phyloP scores from a whole-genome alignment of 2,797 vertebrate species.

The Lindbergichthys nudifrons region DNA sequence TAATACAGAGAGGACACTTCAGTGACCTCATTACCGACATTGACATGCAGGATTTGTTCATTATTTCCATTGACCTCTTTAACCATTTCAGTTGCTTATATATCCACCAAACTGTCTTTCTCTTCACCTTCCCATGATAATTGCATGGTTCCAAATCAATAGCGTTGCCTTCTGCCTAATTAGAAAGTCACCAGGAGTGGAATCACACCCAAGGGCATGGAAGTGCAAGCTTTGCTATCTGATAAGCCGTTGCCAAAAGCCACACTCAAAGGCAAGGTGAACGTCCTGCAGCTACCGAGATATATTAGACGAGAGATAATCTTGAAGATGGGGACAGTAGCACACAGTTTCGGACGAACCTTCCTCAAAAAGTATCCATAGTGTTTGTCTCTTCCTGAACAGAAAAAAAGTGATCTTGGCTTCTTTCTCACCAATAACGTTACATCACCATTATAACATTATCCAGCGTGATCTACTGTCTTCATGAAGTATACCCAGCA shows the following conservation, averaged over 20 bases:
- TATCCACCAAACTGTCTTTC: slow-evolving; percentile 2
- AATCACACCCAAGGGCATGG: slow-evolving; percentile 34
- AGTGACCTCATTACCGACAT: slow-evolving; percentile 21
- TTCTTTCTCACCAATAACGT: neutral
- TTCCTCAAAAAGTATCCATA: neutral
- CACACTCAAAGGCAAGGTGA: neutral
- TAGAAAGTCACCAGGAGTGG: slow-evolving; percentile 26
- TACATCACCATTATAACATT: neutral
- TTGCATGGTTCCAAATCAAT: slow-evolving; percentile 42
- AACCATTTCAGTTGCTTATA: slow-evolving; percentile 16
- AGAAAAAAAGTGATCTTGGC: too few species aligned
- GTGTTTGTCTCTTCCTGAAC: neutral
- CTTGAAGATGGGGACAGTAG: neutral
- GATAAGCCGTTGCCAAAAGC: slow-evolving; percentile 26
- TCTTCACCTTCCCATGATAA: slow-evolving; percentile 17
- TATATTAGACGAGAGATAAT: neutral
- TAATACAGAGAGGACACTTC: slow-evolving; percentile 10
- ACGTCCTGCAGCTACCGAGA: neutral
- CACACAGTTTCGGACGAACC: neutral
- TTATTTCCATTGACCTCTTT: slow-evolving; percentile 12
- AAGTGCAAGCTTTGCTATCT: neutral
- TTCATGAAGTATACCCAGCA: slow-evolving; percentile 2
- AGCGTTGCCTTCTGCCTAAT: slow-evolving; percentile 39
- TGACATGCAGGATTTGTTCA: slow-evolving; percentile 17
- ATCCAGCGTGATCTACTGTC: neutral